A percentile compares a stretch with the other conserved stretches of the same genome.
These are phyloP conservation scores for Clamator glandarius DNA, from an alignment of 2,797 vertebrate species.

Conservation along the genomic window DNA sequence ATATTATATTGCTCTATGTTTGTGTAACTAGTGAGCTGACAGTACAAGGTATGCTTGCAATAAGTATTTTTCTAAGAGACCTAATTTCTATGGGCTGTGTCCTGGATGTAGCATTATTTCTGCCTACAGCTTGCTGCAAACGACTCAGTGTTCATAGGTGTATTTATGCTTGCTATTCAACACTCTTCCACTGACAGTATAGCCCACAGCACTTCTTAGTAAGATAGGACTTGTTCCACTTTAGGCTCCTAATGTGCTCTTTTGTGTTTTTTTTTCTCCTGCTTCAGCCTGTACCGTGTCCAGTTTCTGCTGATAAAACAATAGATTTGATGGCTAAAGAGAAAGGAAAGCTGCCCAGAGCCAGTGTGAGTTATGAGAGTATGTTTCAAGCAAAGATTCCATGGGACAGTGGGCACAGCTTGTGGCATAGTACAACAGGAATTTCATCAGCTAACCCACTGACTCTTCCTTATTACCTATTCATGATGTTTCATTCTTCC, in stretches of 20 bases:
- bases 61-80: conserved; percentile 28
- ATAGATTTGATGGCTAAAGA: not conserved
- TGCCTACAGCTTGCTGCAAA: conserved; percentile 32
- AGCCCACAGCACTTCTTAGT: conserved; percentile 45
- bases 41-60: not conserved
- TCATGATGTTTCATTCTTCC: not conserved
- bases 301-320: not conserved
- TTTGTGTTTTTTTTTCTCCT: conserved; percentile 10
- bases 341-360: not conserved
- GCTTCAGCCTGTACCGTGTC: not conserved
- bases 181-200: conserved; percentile 43
- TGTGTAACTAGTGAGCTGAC: not conserved
- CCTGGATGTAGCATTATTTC: conserved; percentile 41
- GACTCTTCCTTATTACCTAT: not conserved
- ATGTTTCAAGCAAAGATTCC: not conserved
- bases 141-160: conserved; percentile 41
- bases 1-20: not conserved
- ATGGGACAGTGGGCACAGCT: not conserved
- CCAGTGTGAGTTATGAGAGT: fast-evolving
- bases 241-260: not conserved
- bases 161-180: conserved; percentile 52
- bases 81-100: not conserved
- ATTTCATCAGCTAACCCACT: not conserved
- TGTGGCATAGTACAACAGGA: not conserved
- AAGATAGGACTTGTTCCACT: conserved; percentile 48